Evolutionary conservation across 2,113 vertebrate genomes (phyloP), one percentile per base, ranked within the genome.

Genomic region (Alligator mississippiensis): DNA sequence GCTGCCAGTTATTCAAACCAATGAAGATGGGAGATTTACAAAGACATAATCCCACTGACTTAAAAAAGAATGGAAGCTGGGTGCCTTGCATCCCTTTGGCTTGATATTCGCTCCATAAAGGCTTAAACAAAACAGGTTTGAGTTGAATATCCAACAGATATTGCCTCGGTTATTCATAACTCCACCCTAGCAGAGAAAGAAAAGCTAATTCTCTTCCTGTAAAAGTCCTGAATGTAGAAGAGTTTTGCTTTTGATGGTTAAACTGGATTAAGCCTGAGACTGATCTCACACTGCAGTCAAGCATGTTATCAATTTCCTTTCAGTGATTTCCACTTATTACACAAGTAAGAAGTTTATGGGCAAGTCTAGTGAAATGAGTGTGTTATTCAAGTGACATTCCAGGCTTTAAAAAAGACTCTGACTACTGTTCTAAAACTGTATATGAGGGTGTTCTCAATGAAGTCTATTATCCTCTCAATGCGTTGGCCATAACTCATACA

Each of bases 311-410:
- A 81, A 25, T 18, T 76, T 78, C 64, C 77, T 76, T 75, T 59
- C 84, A 38, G 19, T 6, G 38, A 55, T 24, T 57, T 84, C 70
- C 75, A 87, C 19, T 34, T 78, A 38, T 57, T 27, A 78, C 5
- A 27, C 30, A 68, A 11, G 5, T 2, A 1, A 72, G 66, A 5
- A 19, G 15, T 76, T 70, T 82, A 22, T 19, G 68, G 66, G 19
- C 21, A 74, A 17, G 1, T 21, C 19, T 11, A 10, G 47, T 87
- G 59, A 62, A 11, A 2, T 1, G 5, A 54, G 77, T 63, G 47
- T 2, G 57, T 25, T 0, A n/a, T 30, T 66, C 78, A 34, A 16
- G 25, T 1, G 0, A 28, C 11, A 59, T n/a, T 76, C 59, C 54
- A 63, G 9, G 16, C 54, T 90, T 94, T 83, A 28, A 87, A 87